Evolutionary conservation across 2,888 invertebrate species (phyloP), one percentile per base, ranked within the genome.

Genomic region (Troides oblongomaculatus): DNA sequence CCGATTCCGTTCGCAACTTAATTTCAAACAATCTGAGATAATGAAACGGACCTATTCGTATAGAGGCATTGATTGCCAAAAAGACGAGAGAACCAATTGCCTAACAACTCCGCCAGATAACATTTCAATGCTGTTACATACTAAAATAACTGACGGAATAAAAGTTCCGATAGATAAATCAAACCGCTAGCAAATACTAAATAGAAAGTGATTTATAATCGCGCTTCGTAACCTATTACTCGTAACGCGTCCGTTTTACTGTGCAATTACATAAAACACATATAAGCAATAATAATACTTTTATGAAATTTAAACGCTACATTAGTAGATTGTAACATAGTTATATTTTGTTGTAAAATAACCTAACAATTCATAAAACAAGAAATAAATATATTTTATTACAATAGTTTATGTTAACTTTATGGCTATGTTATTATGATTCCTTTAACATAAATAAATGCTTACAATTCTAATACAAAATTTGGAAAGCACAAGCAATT

Each of bases 1-100:
- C 62, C 50, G 58, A 63, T 66, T 62, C 50, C n/a, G 46, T 21
- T 62, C 59, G 30, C 58, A 66, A 66, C 70, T 62, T 39, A 62
- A 70, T 70, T 70, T 62, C 62, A 62, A 70, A 70, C 66, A 70
- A 70, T 70, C 66, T 46, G 59, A 58, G 66, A 59, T 66, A 70
- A 66, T 70, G 66, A 66, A 70, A 62, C 70, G 53, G 70, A 62
- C 70, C 30, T 36, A 62, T 66, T 62, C 66, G 50, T 63, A 66
- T 66, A 12, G 66, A 70, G 62, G 66, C 43, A 66, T 66, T 70
- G 70, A 70, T 66, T 66, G 66, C 65, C 69, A 58, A 65, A 70
- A 70, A 66, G 66, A 63, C 66, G 59, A 46, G 53, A 39, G 58
- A 59, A 62, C 57, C 43, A 65, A 69, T 69, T 43, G 62, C 25